Evolutionary conservation across 2,797 vertebrate species (phyloP).

Genomic region (Acanthopagrus latus): DNA sequence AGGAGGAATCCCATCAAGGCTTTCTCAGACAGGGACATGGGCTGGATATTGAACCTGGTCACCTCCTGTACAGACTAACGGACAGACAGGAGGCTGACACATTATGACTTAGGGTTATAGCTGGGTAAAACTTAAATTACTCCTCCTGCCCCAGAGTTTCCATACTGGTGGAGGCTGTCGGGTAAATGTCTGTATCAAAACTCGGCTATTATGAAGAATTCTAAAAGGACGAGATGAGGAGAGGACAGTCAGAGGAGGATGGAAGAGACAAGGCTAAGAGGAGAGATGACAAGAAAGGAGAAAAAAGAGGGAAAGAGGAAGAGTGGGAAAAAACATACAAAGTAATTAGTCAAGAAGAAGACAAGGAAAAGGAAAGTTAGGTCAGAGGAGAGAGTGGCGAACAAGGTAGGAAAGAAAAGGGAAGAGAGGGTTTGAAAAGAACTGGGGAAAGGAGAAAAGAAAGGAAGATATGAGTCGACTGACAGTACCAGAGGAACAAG

Average conservation of each 20-base stretch:
- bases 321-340: background rate
- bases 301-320: no score
- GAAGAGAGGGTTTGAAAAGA: background rate
- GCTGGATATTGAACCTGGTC: no score
- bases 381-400: background rate
- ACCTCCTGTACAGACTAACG: no score
- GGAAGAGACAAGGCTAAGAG: background rate
- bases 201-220: background rate
- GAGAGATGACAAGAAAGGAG: background rate
- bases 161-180: background rate
- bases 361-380: no score
- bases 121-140: conserved; percentile 8
- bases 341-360: background rate
- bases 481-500: background rate
- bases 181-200: background rate
- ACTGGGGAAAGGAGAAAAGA: background rate
- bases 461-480: no score
- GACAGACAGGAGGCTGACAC: background rate
- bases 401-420: background rate
- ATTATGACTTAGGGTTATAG: background rate
- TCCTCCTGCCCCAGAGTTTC: background rate
- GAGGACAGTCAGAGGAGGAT: background rate
- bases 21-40: background rate
- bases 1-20: conserved; percentile 6
- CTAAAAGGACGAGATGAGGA: background rate